Base-by-base conservation (phyloP, 2,797 vertebrate species). In the Pogonophryne albipinna region DNA sequence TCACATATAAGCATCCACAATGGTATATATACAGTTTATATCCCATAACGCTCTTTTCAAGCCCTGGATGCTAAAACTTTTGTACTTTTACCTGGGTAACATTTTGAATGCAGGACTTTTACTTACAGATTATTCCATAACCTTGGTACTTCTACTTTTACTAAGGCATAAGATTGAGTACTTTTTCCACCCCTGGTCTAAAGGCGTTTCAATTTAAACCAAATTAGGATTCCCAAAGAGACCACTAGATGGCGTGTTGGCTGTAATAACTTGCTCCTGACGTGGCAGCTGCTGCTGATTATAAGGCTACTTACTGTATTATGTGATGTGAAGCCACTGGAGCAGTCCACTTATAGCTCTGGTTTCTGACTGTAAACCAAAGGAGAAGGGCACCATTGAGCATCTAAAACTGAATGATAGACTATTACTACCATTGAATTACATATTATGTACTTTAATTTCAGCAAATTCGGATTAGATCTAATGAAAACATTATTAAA, bases 241-340 rank as follows among this genome's bases (percentile, higher is more conserved):
- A 31, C 84, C 92, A 87, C 82, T 81, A 85, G 91, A 76, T 86
- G 90, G 89, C 62, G 55, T 49, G 41, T 78, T 76, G 9, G 62
- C 20, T 53, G 47, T 50, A 46, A 57, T 20, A 13, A 38, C 19
- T 11, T 10, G 34, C 12, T 66, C 81, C 56, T 84, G 85, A 91
- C 83, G 81, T 93, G 90, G 88, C 89, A 87, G 9, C 58, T 46
- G 55, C 20, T 15, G 56, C 42, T 56, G 46, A 55, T 44, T 76
- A 49, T 19, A 71, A 27, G 45, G 57, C 16, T 23, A 8, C 49
- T 61, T 27, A 27, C 27, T 27, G 27, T 27, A 27, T 56, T 23
- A 10, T 44, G 31, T 49, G 23, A 44, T 52, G 57, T 41, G 4
- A 4, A 46, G 55, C 56, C 16, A 3, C 23, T 31, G 34, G n/a